These are phyloP conservation scores for Theristus sp. DNA, from an alignment of 2,888 invertebrate species.

Conservation along the genomic window DNA sequence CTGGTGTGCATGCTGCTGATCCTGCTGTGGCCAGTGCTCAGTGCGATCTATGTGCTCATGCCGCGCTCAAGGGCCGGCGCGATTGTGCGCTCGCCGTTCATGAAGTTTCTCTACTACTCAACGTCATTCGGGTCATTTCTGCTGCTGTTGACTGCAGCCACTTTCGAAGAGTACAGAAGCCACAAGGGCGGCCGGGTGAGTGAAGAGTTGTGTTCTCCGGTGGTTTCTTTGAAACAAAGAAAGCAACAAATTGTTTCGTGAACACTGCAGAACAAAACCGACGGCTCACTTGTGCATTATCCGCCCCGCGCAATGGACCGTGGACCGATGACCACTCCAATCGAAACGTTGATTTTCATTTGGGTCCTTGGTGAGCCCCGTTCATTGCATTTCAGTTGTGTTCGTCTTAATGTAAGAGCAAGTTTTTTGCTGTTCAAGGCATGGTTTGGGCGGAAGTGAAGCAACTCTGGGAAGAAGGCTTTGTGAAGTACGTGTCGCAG, in stretches of 20 bases:
- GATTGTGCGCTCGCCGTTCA: constrained; percentile 39
- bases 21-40: constrained; percentile 35
- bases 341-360: constrained; percentile 38
- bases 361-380: constrained; percentile 37
- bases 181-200: constrained; percentile 14
- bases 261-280: too few species aligned
- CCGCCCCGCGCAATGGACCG: constrained; percentile 27
- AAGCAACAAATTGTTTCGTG: too few species aligned
- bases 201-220: too few species aligned
- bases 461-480: constrained; percentile 41
- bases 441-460: constrained; percentile 42
- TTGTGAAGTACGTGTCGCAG: constrained; percentile 38
- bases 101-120: constrained; percentile 41
- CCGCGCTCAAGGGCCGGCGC: constrained; percentile 22
- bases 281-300: too few species aligned
- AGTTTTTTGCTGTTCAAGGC: constrained; percentile 21
- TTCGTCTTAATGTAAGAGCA: not conserved
- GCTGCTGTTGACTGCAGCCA: constrained; percentile 35
- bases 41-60: constrained; percentile 21
- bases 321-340: constrained; percentile 37
- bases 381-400: not conserved
- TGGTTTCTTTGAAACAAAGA: too few species aligned
- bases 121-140: constrained; percentile 41
- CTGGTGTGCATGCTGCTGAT: constrained; percentile 35
- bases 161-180: constrained; percentile 21